Conservation (phyloP, 2,888 invertebrate species). For the Ichneumoninae sp. region DNA sequence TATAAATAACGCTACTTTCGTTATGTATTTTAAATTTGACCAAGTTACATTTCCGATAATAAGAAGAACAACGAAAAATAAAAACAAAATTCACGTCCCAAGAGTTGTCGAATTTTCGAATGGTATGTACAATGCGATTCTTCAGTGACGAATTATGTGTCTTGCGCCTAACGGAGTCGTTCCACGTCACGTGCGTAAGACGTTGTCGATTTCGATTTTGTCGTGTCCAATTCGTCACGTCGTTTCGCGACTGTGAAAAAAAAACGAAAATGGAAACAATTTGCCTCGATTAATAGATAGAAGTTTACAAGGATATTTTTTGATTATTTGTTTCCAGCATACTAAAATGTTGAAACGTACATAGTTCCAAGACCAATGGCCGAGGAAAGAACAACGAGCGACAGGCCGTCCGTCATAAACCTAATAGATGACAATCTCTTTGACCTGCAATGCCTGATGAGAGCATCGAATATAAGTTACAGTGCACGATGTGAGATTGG, state of each 20-base stretch:
- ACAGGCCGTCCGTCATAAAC: conserved; percentile 67
- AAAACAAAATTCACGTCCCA: neutral
- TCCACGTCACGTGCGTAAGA: neutral
- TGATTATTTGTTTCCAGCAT: neutral
- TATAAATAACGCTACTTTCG: conserved; percentile 67
- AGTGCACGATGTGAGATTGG: conserved; percentile 78
- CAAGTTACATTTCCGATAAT: conserved; percentile 22
- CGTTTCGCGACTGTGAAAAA: neutral
- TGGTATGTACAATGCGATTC: conserved; percentile 52
- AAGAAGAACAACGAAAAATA: conserved; percentile 5
- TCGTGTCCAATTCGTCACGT: neutral
- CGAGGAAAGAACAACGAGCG: conserved; percentile 58
- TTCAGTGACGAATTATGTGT: neutral
- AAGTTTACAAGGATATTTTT: neutral
- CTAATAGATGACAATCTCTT: conserved; percentile 77
- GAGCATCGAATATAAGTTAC: conserved; percentile 77
- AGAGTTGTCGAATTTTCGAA: conserved; percentile 35
- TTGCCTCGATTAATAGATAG: neutral
- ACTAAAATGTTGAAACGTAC: conserved; percentile 48
- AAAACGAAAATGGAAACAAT: neutral
- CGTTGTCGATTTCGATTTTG: neutral
- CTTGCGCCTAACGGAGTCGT: neutral
- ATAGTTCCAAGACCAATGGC: conserved; percentile 67
- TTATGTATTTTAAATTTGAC: conserved; percentile 35
- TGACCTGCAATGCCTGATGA: conserved; percentile 80